Evolutionary conservation across 92 coral and sea anemone species (phyloP).

Genomic region (Zoanthus sociatus): DNA sequence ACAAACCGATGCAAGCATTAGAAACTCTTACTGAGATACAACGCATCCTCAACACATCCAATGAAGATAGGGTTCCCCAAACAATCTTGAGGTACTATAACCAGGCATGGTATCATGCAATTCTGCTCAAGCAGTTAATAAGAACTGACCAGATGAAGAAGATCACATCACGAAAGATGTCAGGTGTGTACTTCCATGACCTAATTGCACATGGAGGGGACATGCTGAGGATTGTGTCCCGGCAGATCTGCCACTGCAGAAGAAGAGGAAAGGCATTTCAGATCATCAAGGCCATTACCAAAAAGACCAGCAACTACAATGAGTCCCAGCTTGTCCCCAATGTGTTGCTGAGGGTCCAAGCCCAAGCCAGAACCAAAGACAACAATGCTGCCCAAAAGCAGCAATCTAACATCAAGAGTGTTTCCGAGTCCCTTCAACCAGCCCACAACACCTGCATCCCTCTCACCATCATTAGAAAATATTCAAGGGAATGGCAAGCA

Average conservation of each 20-base stretch:
- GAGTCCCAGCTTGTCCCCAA: slow-evolving; percentile 26
- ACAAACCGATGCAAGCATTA: no score
- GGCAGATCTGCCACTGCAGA: slow-evolving; percentile 36
- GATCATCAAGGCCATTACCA: no score
- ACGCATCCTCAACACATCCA: background rate
- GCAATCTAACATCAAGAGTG: slow-evolving; percentile 45
- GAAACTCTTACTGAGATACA: no score
- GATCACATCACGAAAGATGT: slow-evolving; percentile 10
- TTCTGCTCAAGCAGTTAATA: slow-evolving; percentile 42
- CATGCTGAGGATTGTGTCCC: slow-evolving; percentile 42
- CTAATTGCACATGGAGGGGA: slow-evolving; percentile 43
- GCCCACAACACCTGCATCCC: slow-evolving; percentile 52
- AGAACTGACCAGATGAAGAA: no score
- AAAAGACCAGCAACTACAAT: no score
- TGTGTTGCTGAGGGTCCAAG: slow-evolving; percentile 29
- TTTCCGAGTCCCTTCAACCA: slow-evolving; percentile 35
- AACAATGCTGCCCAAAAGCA: slow-evolving; percentile 32
- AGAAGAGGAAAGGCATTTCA: background rate
- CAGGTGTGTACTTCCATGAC: slow-evolving; percentile 63
- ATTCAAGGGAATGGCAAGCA: slow-evolving; percentile 62
- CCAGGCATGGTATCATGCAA: background rate
- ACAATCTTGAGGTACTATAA: slow-evolving; percentile 18
- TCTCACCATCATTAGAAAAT: slow-evolving; percentile 21
- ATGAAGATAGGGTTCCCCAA: slow-evolving; percentile 26
- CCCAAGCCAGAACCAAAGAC: slow-evolving; percentile 28